Evolutionary conservation across 1,140 invertebrate genomes (phyloP).

Genomic region (Pectinophora gossypiella): DNA sequence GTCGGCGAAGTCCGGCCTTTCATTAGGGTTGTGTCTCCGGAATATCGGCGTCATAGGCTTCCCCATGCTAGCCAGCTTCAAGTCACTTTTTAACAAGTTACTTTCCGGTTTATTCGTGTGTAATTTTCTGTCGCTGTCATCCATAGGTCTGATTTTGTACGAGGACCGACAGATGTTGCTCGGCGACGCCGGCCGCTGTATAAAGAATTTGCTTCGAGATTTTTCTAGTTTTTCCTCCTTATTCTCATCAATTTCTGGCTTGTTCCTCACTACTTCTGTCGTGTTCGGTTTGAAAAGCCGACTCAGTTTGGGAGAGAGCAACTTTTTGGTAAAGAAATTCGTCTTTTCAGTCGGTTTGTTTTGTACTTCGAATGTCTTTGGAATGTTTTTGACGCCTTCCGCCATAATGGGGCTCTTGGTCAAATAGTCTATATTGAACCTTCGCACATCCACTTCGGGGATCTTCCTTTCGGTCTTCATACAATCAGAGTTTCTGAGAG

Average conservation of each 20-base stretch:
- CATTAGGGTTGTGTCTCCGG: slow-evolving; percentile 38
- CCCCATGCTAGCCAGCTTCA: slow-evolving; percentile 55
- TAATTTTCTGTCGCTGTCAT: slow-evolving; percentile 13
- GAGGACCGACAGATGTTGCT: slow-evolving; percentile 25
- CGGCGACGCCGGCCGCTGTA: slow-evolving; percentile 46
- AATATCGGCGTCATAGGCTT: slow-evolving; percentile 71
- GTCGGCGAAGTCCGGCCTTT: slow-evolving; percentile 48
- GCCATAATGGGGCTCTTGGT: slow-evolving; percentile 35
- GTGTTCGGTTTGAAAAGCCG: slow-evolving; percentile 56
- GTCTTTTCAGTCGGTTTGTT: slow-evolving; percentile 37
- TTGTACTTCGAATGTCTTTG: slow-evolving; percentile 24
- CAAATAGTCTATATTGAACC: slow-evolving; percentile 43
- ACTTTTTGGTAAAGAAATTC: slow-evolving; percentile 58
- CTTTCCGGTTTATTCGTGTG: slow-evolving; percentile 1
- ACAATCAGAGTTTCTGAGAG: slow-evolving; percentile 23
- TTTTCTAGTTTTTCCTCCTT: slow-evolving; percentile 40
- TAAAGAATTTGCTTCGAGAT: slow-evolving; percentile 58
- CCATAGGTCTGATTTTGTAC: slow-evolving; percentile 41
- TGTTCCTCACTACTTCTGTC: slow-evolving; percentile 32
- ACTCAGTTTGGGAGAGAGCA: slow-evolving; percentile 64
- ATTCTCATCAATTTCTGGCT: slow-evolving; percentile 26
- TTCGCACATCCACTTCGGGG: slow-evolving; percentile 26
- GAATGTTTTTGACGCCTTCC: slow-evolving; percentile 36
- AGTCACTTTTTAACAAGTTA: slow-evolving; percentile 46
- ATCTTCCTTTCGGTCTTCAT: slow-evolving; percentile 22